A percentile compares a stretch with the other conserved stretches of the same genome.
phyloP scores from a whole-genome alignment of 2,888 invertebrate species.

The Thumatha senex region DNA sequence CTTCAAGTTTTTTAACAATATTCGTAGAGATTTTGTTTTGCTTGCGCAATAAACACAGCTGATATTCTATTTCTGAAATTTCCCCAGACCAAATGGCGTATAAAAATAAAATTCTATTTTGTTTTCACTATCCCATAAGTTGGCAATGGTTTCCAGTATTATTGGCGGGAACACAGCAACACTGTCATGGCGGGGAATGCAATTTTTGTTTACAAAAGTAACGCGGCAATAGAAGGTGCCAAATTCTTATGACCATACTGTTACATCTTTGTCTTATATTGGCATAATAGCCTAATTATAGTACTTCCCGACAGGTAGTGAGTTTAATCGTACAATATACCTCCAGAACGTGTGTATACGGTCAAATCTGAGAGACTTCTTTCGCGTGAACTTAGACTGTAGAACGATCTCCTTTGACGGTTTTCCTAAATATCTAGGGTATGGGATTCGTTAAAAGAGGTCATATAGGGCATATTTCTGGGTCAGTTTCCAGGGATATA shows the following conservation, averaged over 20 bases:
- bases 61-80: slow-evolving; percentile 5
- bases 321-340: too few relatives aligned
- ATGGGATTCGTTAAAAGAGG: too few relatives aligned
- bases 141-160: slow-evolving; percentile 22
- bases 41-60: slow-evolving; percentile 1
- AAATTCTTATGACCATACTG: slow-evolving; percentile 12
- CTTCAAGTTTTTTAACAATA: too few relatives aligned
- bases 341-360: too few relatives aligned
- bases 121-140: slow-evolving; percentile 14
- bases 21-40: too few relatives aligned
- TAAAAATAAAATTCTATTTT: slow-evolving; percentile 28
- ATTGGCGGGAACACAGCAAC: slow-evolving; percentile 36
- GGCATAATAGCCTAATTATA: too few relatives aligned
- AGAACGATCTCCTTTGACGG: too few relatives aligned
- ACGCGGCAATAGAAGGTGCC: slow-evolving; percentile 8
- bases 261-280: background rate
- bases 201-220: slow-evolving; percentile 6
- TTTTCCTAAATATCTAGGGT: too few relatives aligned
- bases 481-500: too few relatives aligned
- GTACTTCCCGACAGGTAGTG: background rate
- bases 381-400: too few relatives aligned
- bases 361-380: too few relatives aligned
- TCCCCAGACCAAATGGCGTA: slow-evolving; percentile 5
- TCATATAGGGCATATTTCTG: too few relatives aligned
- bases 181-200: slow-evolving; percentile 7